Evolutionary conservation across 2,113 vertebrate genomes (phyloP).

Genomic region (Tangachromis dhanisi): DNA sequence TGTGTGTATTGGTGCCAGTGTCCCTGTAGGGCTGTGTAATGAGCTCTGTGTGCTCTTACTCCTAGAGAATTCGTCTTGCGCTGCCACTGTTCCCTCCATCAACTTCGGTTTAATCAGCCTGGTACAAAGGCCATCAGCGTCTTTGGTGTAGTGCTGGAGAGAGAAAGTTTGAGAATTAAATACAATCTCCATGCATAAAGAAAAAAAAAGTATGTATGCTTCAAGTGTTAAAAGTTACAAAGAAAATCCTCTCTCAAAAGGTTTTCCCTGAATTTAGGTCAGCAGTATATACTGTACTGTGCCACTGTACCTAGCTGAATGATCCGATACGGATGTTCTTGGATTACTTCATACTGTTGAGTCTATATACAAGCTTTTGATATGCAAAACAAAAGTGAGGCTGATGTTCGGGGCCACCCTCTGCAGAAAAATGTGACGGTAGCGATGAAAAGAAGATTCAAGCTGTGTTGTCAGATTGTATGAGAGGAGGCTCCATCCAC

Average conservation of each 20-base stretch:
- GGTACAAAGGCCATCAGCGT: constrained; percentile 72
- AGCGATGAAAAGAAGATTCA: neutral
- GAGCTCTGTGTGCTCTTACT: constrained; percentile 53
- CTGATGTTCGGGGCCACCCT: neutral
- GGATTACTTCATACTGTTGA: neutral
- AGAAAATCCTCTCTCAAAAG: neutral
- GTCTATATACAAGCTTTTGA: neutral
- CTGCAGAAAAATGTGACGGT: neutral
- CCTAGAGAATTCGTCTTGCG: constrained; percentile 93
- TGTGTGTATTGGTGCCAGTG: neutral
- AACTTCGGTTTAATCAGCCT: constrained; percentile 86
- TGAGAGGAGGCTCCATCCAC: neutral
- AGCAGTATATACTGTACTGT: neutral
- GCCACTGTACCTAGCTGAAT: neutral
- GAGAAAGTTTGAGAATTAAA: neutral
- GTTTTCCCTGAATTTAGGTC: neutral
- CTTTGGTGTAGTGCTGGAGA: constrained; percentile 91
- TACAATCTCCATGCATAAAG: neutral
- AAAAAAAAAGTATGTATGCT: rapidly evolving
- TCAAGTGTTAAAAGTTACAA: neutral
- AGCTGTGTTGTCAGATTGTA: neutral
- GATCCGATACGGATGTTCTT: neutral
- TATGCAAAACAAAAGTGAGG: neutral
- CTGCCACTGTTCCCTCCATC: constrained; percentile 96
- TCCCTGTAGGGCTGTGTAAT: constrained; percentile 18